These are phyloP conservation scores for Pandion haliaetus DNA, from an alignment of 2,113 vertebrate species.

Conservation along the genomic window DNA sequence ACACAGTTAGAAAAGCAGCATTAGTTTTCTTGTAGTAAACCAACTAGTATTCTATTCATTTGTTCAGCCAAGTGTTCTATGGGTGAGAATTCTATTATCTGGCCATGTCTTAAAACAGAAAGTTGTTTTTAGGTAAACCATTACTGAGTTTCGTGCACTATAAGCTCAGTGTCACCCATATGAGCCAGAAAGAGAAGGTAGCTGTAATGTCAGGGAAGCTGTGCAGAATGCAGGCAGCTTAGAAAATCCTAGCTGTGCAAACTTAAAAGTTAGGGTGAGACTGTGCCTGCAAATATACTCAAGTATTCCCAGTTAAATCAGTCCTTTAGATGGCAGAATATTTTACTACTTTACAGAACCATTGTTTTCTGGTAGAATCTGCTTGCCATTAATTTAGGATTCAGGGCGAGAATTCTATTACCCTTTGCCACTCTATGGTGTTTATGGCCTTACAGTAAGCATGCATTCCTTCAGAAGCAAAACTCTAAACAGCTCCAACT, in stretches of 20 bases:
- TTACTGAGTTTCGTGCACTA: not conserved
- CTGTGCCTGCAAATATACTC: not conserved
- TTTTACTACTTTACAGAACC: not conserved
- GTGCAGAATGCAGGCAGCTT: not conserved
- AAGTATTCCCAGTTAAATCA: not conserved
- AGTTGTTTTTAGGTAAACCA: not conserved
- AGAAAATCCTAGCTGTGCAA: not conserved
- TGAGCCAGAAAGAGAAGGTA: not conserved
- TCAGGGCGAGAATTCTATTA: not conserved
- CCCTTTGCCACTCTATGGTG: not conserved
- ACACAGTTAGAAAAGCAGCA: not conserved
- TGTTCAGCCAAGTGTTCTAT: not conserved
- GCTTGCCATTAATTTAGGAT: not conserved
- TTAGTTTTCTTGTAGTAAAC: not conserved
- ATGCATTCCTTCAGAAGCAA: not conserved
- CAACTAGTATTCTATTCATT: not conserved
- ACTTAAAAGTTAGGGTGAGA: not conserved
- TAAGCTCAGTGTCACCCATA: not conserved
- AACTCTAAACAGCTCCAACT: not conserved
- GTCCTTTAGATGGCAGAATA: not conserved
- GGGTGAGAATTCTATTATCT: not conserved
- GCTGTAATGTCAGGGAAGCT: not conserved
- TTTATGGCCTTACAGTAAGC: not conserved
- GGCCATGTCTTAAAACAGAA: not conserved
- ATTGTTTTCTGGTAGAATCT: not conserved